These are phyloP conservation scores for Dendrophyllia cribrosa DNA, from an alignment of 64 coral and sea anemone genomes.

Conservation along the genomic window DNA sequence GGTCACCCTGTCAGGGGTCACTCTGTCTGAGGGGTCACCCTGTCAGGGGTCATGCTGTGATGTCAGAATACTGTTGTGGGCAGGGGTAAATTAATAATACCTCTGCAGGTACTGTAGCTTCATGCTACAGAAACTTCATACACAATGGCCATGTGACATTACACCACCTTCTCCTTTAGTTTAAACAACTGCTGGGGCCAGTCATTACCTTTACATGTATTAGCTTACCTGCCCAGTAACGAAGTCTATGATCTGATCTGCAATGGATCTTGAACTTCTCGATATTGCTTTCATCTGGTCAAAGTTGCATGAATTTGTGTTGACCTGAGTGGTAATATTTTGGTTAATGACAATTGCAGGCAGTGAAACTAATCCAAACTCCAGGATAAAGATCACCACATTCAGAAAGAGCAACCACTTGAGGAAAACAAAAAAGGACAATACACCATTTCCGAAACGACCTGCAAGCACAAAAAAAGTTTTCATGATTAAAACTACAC, in stretches of 20 bases:
- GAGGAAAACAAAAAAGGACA: slow-evolving; percentile 97
- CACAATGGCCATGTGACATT: too few relatives aligned
- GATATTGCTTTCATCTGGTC: slow-evolving; percentile 25
- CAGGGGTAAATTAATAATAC: too few relatives aligned
- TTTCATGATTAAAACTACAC: too few relatives aligned
- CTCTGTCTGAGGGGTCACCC: too few relatives aligned
- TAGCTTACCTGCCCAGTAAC: slow-evolving; percentile 89
- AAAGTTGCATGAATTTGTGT: slow-evolving; percentile 63
- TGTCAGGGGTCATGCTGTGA: too few relatives aligned
- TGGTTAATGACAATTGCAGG: slow-evolving; percentile 56
- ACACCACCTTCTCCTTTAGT: too few relatives aligned
- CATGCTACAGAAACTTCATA: too few relatives aligned
- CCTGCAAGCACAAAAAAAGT: slow-evolving; percentile 42
- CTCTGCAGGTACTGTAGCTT: too few relatives aligned
- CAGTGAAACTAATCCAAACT: slow-evolving; percentile 89
- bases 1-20: too few relatives aligned
- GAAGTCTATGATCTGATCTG: slow-evolving; percentile 78
- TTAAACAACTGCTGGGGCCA: too few relatives aligned
- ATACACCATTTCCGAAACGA: slow-evolving; percentile 98
- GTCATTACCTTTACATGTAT: background rate
- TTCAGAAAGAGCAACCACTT: slow-evolving; percentile 98
- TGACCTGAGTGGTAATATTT: background rate
- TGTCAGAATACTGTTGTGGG: too few relatives aligned
- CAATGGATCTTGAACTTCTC: background rate
- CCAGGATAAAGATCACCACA: slow-evolving; percentile 80